Evolutionary conservation across 2,113 vertebrate species (phyloP).

Genomic region (Myrmophylax atrothorax): DNA sequence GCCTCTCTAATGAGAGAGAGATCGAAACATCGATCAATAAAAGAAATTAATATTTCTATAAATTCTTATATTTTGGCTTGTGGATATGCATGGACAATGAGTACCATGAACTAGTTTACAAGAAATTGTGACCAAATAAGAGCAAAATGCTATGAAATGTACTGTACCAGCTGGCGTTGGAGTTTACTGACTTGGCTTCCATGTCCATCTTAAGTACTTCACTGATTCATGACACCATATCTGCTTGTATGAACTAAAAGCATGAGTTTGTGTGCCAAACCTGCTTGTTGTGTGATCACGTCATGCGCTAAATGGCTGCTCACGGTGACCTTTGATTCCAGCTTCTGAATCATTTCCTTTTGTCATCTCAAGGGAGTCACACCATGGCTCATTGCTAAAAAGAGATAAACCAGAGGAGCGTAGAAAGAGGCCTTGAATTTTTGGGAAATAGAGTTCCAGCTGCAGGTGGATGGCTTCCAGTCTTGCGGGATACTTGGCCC

Average conservation of each 20-base stretch:
- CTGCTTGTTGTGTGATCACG: slow-evolving; percentile 78
- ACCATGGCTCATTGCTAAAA: slow-evolving; percentile 98
- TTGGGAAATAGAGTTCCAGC: slow-evolving; percentile 73
- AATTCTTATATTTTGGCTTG: slow-evolving; percentile 65
- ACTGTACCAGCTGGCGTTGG: slow-evolving; percentile 72
- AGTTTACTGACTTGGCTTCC: slow-evolving; percentile 62
- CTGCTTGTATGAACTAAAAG: slow-evolving; percentile 80
- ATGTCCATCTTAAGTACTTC: slow-evolving; percentile 66
- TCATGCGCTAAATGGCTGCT: slow-evolving; percentile 64
- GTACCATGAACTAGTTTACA: slow-evolving; percentile 80
- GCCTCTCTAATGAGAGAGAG: slow-evolving; percentile 33
- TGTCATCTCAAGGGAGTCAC: slow-evolving; percentile 95
- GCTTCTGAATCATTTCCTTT: slow-evolving; percentile 73
- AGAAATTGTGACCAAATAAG: slow-evolving; percentile 81
- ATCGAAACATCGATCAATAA: background rate
- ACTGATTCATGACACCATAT: slow-evolving; percentile 53
- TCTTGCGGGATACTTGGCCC: slow-evolving; percentile 51
- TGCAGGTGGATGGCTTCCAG: slow-evolving; percentile 74
- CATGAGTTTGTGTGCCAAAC: slow-evolving; percentile 83
- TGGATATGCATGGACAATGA: slow-evolving; percentile 79
- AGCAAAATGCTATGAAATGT: slow-evolving; percentile 71
- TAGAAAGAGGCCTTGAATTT: slow-evolving; percentile 79
- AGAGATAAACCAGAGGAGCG: slow-evolving; percentile 75
- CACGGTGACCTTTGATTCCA: slow-evolving; percentile 59
- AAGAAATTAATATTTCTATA: slow-evolving; percentile 55